A percentile compares a stretch with the other conserved stretches of the same genome.
These are phyloP conservation scores for Dynastes grantii DNA, from an alignment of 2,888 invertebrate species.

Conservation along the genomic window DNA sequence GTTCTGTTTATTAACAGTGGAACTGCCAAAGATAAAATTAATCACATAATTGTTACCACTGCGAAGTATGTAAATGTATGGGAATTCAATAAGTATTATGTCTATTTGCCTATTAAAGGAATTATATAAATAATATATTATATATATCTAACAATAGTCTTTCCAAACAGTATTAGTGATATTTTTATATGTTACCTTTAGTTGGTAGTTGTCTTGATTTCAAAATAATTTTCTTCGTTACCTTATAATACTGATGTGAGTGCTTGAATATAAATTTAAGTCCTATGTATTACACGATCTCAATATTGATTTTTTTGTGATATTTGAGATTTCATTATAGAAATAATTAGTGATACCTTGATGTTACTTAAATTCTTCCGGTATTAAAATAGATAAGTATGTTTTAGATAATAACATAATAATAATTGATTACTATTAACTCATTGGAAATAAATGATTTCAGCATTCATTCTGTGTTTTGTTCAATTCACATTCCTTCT, in stretches of 20 bases:
- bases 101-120: conserved; percentile 46
- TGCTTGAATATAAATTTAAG: conserved; percentile 31
- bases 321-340: conserved; percentile 51
- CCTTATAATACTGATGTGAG: conserved; percentile 11
- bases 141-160: conserved; percentile 49
- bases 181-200: conserved; percentile 45
- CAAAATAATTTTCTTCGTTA: conserved; percentile 18
- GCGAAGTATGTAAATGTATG: conserved; percentile 41
- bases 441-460: conserved; percentile 68
- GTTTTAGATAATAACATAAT: conserved; percentile 67
- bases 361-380: conserved; percentile 68
- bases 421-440: conserved; percentile 64
- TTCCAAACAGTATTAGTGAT: conserved; percentile 56
- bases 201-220: neutral
- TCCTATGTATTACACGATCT: conserved; percentile 43
- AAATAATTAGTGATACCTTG: conserved; percentile 65
- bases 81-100: conserved; percentile 36
- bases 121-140: conserved; percentile 47
- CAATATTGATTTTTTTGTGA: conserved; percentile 50
- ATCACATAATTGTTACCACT: conserved; percentile 45
- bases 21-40: conserved; percentile 39
- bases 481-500: neutral
- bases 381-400: conserved; percentile 64
- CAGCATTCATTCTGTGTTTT: conserved; percentile 60
- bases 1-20: conserved; percentile 27